Base-by-base conservation (phyloP, 2,797 vertebrate genomes). In the Pseudochirops corinnae region DNA sequence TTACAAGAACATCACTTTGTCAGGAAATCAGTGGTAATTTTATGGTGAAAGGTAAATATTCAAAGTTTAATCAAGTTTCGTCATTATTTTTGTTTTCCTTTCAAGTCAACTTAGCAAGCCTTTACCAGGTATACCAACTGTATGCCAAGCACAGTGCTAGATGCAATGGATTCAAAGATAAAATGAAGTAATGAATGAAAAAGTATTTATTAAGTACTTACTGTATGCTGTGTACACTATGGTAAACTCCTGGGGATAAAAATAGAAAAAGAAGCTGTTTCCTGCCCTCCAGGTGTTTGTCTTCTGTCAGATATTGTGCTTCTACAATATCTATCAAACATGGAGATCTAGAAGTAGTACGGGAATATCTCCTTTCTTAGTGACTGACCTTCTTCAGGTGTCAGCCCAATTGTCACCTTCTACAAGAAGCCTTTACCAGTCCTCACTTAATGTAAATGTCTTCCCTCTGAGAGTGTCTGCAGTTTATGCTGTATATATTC, bases 1-100 rank as follows among this genome's bases (percentile, higher is more conserved):
- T 82, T 39, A 87, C 92, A 92, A 94, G 33, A 91, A 96, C 93
- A 96, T 26, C 96, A 96, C 96, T 93, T 58, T 94, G 94, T 94
- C 96, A 95, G 74, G 97, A 96, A 97, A 94, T 56, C 56, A 94
- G n/a, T 50, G 74, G 74, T 26, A 87, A 50, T 87, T 50, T 50
- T 50, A 87, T 50, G 21, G 74, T 11, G 39, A 50, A 50, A 46
- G 74, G 39, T 46, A 39, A 46, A 46, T 24, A 26, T 82, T 82
- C 18, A 82, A 21, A 82, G 39, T 24, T 26, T 50, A 87, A 39
- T 21, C 39, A 87, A 50, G 74, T 50, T 87, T 87, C 46, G 50
- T 46, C 67, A 46, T 82, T 39, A 1, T 39, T 87, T 87, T 50
- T 87, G 74, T 46, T 26, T 82, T 82, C 21, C 21, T 26, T 82